A percentile compares a stretch with the other conserved stretches of the same genome.
phyloP scores from a whole-genome alignment of 2,888 invertebrate genomes.

The Hirtodrosophila trivittata region DNA sequence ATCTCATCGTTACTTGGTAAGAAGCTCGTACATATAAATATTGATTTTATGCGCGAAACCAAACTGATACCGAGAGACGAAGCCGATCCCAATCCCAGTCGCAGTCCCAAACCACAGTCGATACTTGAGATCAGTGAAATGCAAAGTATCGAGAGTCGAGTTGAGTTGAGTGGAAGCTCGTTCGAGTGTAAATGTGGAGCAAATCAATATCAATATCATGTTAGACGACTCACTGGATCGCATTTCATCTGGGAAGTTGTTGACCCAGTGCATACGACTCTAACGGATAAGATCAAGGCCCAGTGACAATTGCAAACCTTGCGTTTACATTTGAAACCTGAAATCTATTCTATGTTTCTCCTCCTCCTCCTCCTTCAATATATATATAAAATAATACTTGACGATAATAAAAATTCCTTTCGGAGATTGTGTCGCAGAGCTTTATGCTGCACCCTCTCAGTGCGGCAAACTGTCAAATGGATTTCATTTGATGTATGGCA shows the following conservation, averaged over 20 bases:
- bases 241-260: constrained; percentile 53
- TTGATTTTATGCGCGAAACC: constrained; percentile 15
- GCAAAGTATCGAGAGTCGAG: constrained; percentile 25
- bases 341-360: not conserved
- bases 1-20: constrained; percentile 27
- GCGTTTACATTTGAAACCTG: not conserved
- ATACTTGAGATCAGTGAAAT: constrained; percentile 52
- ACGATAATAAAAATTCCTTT: not conserved
- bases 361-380: too few species aligned
- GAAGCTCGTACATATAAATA: constrained; percentile 16
- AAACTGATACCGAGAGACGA: constrained; percentile 8
- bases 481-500: constrained; percentile 46
- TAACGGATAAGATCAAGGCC: constrained; percentile 60
- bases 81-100: constrained; percentile 8
- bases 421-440: constrained; percentile 3
- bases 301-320: constrained; percentile 27
- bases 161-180: constrained; percentile 22
- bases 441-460: constrained; percentile 12
- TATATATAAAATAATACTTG: too few species aligned
- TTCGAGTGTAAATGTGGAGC: constrained; percentile 62
- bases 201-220: constrained; percentile 52
- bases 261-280: constrained; percentile 53
- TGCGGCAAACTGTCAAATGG: constrained; percentile 41
- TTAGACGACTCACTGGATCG: constrained; percentile 21
- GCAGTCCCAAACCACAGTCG: constrained; percentile 62